Base-by-base conservation (phyloP, 1,140 invertebrate genomes). In the Lordiphosa collinella region DNA sequence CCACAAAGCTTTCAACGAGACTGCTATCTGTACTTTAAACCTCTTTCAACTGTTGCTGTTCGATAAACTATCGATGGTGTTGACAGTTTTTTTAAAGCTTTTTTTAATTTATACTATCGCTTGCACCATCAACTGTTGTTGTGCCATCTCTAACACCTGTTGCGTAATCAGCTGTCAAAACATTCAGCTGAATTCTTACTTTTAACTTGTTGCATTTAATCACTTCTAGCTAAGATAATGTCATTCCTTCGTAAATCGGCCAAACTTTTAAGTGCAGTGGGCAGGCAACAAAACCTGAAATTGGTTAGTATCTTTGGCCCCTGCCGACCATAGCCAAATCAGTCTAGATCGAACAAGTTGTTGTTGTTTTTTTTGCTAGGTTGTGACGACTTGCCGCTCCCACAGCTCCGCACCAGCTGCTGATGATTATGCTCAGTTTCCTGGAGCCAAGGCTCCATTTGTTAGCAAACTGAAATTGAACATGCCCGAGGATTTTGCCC, bases 401-500 rank as follows among this genome's bases (percentile, higher is more conserved):
- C 58, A 36, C 18, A 59, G 38, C 46, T 48, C 53, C 11, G 51
- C 56, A 1, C 29, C 38, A 5, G 12, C 47, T 4, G 11, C 50
- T 3, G 63, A 64, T 25, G 53, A 80, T 11, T 59, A 53, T 5
- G 64, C 73, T 3, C 63, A 62, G 8, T 89, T 89, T 46, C 87
- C 87, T 1, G 87, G 87, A 1, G 86, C 86, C 12, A 90, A 92
- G 32, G 91, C 92, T n/a, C 90, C 91, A 8, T 93, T 92, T 73
- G 90, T 92, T 0, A 89, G 89, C 16, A 88, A 91, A 60, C 80
- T 93, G 9, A 90, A 90, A 47, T 90, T 93, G 46, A 89, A 90
- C 4, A 79, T 90, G 60, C 89, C 91, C 5, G 88, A 89, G 41
- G 90, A 90, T 55, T 91, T 91, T 64, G 89, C 90, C 0, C 91